Conservation (phyloP, 2,797 vertebrate genomes). For the Bucorvus abyssinicus region DNA sequence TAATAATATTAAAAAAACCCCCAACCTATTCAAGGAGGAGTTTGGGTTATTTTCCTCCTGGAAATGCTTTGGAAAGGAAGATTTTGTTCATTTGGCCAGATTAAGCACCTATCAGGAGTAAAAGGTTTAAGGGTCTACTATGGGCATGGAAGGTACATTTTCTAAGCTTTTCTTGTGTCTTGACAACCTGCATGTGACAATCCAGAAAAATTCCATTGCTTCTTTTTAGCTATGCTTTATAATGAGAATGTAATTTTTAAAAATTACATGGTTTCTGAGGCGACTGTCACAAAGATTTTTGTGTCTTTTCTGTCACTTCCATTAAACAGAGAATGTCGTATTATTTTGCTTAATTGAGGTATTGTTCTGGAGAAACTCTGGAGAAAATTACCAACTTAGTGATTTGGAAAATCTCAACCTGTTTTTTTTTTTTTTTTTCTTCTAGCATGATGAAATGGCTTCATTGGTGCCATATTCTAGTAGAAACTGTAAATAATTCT, state of each 20-base stretch:
- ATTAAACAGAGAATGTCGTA: neutral
- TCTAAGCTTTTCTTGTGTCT: neutral
- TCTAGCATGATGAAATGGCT: neutral
- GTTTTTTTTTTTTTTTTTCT: neutral
- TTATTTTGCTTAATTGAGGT: conserved; percentile 9
- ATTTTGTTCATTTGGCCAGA: neutral
- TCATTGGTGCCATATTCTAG: neutral
- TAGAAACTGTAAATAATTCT: neutral
- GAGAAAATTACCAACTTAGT: neutral
- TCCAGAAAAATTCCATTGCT: neutral
- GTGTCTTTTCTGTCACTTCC: neutral
- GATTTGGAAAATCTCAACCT: neutral
- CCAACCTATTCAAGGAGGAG: neutral
- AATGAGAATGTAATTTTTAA: neutral
- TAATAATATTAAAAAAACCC: neutral
- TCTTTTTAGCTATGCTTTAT: neutral
- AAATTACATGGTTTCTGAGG: neutral
- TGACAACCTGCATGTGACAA: neutral
- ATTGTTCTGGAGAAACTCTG: neutral
- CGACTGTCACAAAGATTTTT: neutral
- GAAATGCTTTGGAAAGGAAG: neutral
- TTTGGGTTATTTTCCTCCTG: neutral
- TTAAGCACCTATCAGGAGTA: neutral
- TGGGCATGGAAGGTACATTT: neutral
- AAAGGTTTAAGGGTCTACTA: neutral